Evolutionary conservation across 2,888 invertebrate genomes (phyloP), one percentile per base, ranked within the genome.

Genomic region (Xylota sylvarum): DNA sequence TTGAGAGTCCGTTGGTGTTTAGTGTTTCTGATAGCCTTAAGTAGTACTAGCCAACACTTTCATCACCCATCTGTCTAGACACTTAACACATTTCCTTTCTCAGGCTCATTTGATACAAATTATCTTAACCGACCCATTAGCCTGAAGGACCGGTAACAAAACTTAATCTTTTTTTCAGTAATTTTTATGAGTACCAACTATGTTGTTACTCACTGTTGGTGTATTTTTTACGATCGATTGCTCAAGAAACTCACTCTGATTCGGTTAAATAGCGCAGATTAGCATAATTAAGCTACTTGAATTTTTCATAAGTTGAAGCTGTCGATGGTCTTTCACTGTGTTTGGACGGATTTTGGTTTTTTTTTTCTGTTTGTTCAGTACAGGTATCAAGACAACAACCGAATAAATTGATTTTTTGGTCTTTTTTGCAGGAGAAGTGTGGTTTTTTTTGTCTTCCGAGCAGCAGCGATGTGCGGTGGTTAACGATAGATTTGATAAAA

Each of bases 251-350:
- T 62, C 27, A 50, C 69, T 74, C 55, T 17, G 48, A 64, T 23
- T 64, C 43, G 32, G 50, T 52, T 70, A 74, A 79, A 64, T 73
- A 64, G 62, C 60, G 43, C n/a, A 69, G 64, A 85, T 85, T 85
- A 70, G 73, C 84, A 85, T 85, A 78, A 80, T 70, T 76, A 80
- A 80, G 56, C 69, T 56, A 32, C 73, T 70, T 76, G 84, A 85
- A 85, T 85, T 80, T 80, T 76, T 85, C 64, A 76, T 80, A 70
- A 80, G 80, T 58, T 56, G 56, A 64, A 74, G 69, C 62, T 58
- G 65, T 50, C 65, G 65, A 74, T 80, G 56, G 74, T 70, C 64
- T 79, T 79, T 56, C 6, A 23, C 1, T 35, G 58, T 5, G 19
- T 62, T 62, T 50, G 17, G 43, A 14, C 5, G 50, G 6, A 23